Conservation (phyloP, 2,113 vertebrate species). For the Phoenicopterus ruber region DNA sequence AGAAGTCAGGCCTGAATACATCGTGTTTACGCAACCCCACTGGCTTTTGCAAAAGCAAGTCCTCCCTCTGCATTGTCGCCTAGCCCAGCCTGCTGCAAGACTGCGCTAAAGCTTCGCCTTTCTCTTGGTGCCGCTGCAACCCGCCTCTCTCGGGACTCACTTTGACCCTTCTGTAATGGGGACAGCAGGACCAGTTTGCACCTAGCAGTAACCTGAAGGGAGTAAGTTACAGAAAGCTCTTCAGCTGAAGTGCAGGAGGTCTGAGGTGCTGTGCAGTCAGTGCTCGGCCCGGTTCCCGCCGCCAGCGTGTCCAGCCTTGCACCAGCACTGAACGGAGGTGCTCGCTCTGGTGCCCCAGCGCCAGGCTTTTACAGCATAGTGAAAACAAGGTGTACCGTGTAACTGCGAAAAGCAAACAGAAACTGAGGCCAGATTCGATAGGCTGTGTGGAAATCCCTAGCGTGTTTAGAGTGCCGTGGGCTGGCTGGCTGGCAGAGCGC, state of each 20-base stretch:
- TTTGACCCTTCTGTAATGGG: background rate
- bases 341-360: background rate
- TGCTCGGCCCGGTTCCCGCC: rapidly evolving
- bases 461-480: rapidly evolving
- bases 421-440: background rate
- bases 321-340: background rate
- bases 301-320: background rate
- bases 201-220: background rate
- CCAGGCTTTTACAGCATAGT: background rate
- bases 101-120: background rate
- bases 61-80: rapidly evolving
- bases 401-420: background rate
- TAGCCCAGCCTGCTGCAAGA: background rate
- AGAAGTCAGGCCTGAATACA: background rate
- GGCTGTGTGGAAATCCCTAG: background rate
- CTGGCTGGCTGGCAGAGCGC: background rate
- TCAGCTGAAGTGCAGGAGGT: background rate
- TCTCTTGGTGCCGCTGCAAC: background rate
- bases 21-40: background rate
- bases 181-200: background rate
- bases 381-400: background rate
- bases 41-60: background rate
- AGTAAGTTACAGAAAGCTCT: background rate
- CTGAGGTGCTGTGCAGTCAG: background rate
- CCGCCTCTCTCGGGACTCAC: background rate